These are phyloP conservation scores for Phylloscopus trochilus DNA, from an alignment of 2,113 vertebrate species.

Conservation along the genomic window DNA sequence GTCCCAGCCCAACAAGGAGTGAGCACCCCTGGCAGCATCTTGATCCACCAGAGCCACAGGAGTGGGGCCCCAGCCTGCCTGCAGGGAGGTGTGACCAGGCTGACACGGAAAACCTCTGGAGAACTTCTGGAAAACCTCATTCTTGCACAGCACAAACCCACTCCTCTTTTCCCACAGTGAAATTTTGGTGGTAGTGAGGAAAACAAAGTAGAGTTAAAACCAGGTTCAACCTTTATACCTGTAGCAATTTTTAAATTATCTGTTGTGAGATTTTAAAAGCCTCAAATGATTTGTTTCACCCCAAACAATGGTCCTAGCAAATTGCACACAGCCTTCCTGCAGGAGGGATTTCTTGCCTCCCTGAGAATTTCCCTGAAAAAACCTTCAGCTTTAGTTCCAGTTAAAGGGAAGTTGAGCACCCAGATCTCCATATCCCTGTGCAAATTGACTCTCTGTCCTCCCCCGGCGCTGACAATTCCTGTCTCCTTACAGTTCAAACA, in stretches of 20 bases:
- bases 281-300: background rate
- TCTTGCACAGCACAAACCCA: background rate
- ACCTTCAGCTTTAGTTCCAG: background rate
- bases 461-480: background rate
- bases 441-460: background rate
- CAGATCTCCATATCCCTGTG: background rate
- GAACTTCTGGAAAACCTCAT: rapidly evolving
- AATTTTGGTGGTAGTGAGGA: background rate
- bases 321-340: background rate
- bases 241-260: background rate
- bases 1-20: background rate
- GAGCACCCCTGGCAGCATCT: background rate
- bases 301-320: background rate
- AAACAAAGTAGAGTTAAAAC: rapidly evolving
- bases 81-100: rapidly evolving
- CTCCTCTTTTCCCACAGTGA: rapidly evolving
- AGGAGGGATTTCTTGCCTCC: background rate
- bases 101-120: rapidly evolving
- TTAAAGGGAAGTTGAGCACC: background rate
- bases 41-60: background rate
- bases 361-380: background rate
- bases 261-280: background rate
- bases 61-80: background rate
- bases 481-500: background rate
- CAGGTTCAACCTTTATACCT: background rate